phyloP scores from a whole-genome alignment of 2,797 vertebrate genomes.

The Yasuhikotakia modesta region DNA sequence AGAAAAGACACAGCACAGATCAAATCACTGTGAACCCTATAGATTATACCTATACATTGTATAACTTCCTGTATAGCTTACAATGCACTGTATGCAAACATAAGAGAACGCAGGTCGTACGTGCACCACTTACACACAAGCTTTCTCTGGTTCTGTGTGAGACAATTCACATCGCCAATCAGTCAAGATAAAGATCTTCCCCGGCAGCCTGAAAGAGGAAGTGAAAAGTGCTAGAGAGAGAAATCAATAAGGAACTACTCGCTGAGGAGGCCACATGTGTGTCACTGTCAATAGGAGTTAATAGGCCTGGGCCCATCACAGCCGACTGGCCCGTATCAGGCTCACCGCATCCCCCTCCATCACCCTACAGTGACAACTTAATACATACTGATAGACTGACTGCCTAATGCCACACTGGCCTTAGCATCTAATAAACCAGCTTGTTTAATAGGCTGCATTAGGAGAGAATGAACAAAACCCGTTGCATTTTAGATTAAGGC shows the following conservation, averaged over 20 bases:
- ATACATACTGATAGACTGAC: slow-evolving; percentile 82
- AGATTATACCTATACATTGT: too few relatives aligned
- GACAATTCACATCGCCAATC: slow-evolving; percentile 88
- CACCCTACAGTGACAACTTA: slow-evolving; percentile 77
- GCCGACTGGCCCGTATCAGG: slow-evolving; percentile 84
- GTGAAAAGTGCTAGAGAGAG: slow-evolving; percentile 93
- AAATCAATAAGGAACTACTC: slow-evolving; percentile 97
- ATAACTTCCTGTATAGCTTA: too few relatives aligned
- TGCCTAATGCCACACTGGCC: slow-evolving; percentile 60
- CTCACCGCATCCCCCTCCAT: slow-evolving; percentile 65
- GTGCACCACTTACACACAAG: background rate
- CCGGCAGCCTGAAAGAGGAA: slow-evolving; percentile 89
- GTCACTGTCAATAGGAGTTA: slow-evolving; percentile 99
- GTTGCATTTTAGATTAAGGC: slow-evolving; percentile 43
- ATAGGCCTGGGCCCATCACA: slow-evolving; percentile 91
- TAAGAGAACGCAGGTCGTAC: too few relatives aligned
- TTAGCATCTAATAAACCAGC: slow-evolving; percentile 54
- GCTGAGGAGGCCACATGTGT: slow-evolving; percentile 97
- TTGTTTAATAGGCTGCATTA: slow-evolving; percentile 57
- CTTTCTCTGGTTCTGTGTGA: slow-evolving; percentile 69
- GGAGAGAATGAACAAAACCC: too few relatives aligned
- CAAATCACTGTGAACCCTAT: too few relatives aligned
- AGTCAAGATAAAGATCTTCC: slow-evolving; percentile 98
- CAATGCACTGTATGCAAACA: too few relatives aligned
- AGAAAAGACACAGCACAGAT: too few relatives aligned